These are phyloP conservation scores for Dermatophagoides farinae DNA, from an alignment of 1,140 invertebrate species.

Conservation along the genomic window DNA sequence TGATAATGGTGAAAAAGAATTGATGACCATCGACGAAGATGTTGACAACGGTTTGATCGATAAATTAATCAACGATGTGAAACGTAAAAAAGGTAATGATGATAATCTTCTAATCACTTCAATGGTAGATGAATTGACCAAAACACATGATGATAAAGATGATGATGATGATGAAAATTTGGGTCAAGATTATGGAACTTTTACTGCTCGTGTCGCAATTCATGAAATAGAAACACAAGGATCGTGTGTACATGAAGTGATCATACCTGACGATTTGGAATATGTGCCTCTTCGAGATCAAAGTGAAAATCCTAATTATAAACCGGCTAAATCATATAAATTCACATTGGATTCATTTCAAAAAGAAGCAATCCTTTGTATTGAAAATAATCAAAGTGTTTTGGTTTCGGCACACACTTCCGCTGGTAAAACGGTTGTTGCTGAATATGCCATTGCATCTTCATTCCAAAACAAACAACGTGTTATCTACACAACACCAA, in stretches of 20 bases:
- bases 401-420: conserved; percentile 75
- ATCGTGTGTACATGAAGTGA: conserved; percentile 31
- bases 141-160: background rate
- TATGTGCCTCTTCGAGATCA: conserved; percentile 46
- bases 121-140: background rate
- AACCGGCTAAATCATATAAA: conserved; percentile 76
- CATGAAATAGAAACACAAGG: conserved; percentile 10
- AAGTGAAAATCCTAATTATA: conserved; percentile 23
- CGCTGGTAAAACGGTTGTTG: conserved; percentile 98
- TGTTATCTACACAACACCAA: conserved; percentile 98
- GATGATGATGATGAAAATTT: background rate
- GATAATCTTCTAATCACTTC: background rate
- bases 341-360: conserved; percentile 97
- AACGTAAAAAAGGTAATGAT: background rate
- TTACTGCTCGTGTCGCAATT: conserved; percentile 2
- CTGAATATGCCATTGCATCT: conserved; percentile 63
- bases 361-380: conserved; percentile 85
- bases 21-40: background rate
- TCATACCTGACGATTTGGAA: conserved; percentile 58
- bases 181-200: background rate
- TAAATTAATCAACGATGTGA: background rate
- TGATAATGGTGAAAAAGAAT: no score
- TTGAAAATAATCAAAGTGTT: conserved; percentile 92
- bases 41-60: background rate
- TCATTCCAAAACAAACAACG: conserved; percentile 50